Evolutionary conservation across 1,140 invertebrate species (phyloP).

Genomic region (Mizuhopecten yessoensis): DNA sequence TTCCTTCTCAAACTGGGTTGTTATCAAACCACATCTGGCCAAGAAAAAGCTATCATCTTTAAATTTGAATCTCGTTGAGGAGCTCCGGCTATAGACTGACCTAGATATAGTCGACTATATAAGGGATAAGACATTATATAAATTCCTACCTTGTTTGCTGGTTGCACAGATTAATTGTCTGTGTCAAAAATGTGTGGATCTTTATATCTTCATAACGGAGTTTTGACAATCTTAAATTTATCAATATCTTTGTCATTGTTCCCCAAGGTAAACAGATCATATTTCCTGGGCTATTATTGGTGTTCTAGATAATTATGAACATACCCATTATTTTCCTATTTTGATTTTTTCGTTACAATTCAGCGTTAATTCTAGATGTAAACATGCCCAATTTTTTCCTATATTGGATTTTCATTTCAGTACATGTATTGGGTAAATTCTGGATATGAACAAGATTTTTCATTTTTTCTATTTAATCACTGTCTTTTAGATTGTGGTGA

Average conservation of each 20-base stretch:
- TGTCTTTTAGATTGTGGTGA: not conserved
- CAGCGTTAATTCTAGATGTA: no score
- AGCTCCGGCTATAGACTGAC: not conserved
- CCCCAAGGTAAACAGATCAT: not conserved
- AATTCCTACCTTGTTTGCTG: not conserved
- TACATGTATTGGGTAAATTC: no score
- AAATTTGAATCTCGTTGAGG: slow-evolving; percentile 15
- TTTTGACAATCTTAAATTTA: not conserved
- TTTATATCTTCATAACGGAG: not conserved
- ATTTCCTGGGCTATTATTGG: not conserved
- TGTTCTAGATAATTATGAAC: not conserved
- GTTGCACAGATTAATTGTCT: slow-evolving; percentile 7
- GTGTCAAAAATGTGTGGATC: not conserved
- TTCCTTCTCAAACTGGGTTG: not conserved
- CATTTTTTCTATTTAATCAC: no score
- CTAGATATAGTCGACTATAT: not conserved
- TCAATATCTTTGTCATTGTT: not conserved
- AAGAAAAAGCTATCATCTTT: not conserved
- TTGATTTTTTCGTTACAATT: not conserved
- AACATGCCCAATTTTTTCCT: no score
- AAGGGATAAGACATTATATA: not conserved
- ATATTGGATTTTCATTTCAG: not conserved
- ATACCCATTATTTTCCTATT: not conserved
- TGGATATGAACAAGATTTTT: no score
- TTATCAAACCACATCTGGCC: not conserved